phyloP scores from a whole-genome alignment of 1,140 invertebrate genomes.

The Drosophila saltans region DNA sequence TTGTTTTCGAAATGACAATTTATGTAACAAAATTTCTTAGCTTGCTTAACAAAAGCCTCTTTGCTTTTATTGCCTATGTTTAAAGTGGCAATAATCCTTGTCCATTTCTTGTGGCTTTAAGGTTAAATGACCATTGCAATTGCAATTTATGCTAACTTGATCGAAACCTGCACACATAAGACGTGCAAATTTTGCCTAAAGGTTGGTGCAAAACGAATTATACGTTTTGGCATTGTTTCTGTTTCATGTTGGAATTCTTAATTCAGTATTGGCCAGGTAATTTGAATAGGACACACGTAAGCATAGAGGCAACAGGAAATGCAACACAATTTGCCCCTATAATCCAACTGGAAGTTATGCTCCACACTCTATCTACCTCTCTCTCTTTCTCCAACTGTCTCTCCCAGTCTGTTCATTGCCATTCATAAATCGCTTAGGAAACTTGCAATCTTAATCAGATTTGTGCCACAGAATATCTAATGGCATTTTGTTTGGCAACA shows the following conservation, averaged over 20 bases:
- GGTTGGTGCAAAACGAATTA: neutral
- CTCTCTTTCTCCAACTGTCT: neutral
- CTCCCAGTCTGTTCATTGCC: conserved; percentile 25
- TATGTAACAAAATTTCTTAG: no score
- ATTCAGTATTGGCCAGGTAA: neutral
- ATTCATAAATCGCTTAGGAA: conserved; percentile 72
- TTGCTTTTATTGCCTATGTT: no score
- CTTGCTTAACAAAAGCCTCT: no score
- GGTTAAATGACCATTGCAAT: neutral
- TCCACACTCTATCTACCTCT: neutral
- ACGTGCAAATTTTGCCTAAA: neutral
- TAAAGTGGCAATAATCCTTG: neutral
- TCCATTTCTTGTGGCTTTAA: neutral
- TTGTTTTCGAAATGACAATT: no score
- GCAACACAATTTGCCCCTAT: conserved; percentile 2
- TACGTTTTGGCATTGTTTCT: neutral
- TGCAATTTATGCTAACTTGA: neutral
- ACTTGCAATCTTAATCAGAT: conserved; percentile 73
- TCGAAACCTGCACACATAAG: neutral
- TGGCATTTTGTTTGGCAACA: conserved; percentile 36
- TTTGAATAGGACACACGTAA: neutral
- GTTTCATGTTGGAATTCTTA: neutral
- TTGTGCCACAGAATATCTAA: conserved; percentile 58
- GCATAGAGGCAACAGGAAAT: neutral
- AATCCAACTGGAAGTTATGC: neutral